These are phyloP conservation scores for Odontamblyopus lacepedii DNA, from an alignment of 2,797 vertebrate genomes.

Conservation along the genomic window DNA sequence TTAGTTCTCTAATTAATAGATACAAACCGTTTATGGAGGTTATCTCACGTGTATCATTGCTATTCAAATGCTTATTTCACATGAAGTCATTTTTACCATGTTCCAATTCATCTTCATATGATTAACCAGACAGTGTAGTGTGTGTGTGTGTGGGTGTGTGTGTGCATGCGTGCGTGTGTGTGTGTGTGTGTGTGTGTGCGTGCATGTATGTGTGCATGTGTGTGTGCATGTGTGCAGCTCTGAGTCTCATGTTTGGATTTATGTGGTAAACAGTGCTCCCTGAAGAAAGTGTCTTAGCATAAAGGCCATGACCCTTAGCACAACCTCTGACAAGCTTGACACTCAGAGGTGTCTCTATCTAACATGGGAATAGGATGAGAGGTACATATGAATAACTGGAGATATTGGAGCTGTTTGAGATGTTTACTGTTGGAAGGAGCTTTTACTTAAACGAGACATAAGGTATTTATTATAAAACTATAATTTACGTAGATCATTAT, in stretches of 20 bases:
- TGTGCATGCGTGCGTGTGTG: not conserved
- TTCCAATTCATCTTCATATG: conserved; percentile 29
- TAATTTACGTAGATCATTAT: no score
- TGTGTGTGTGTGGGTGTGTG: no score
- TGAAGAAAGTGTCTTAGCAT: conserved; percentile 61
- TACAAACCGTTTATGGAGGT: not conserved
- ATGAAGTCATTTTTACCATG: conserved; percentile 23
- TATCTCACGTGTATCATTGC: not conserved
- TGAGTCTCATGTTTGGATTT: conserved; percentile 34
- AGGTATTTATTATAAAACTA: no score
- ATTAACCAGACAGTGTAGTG: conserved; percentile 48
- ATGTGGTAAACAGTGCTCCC: conserved; percentile 34
- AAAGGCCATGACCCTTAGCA: conserved; percentile 53
- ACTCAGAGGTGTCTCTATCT: conserved; percentile 37
- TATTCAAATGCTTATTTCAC: no score
- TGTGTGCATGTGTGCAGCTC: not conserved
- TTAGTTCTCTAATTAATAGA: not conserved
- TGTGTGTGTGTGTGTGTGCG: not conserved
- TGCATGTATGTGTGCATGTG: no score
- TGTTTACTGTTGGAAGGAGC: conserved; percentile 5
- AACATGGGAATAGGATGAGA: conserved; percentile 45
- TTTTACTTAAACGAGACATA: no score
- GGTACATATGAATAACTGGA: conserved; percentile 26
- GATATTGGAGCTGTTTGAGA: not conserved
- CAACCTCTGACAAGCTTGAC: conserved; percentile 23